Base-by-base conservation (phyloP, 2,113 vertebrate species). In the Spermophilus dauricus region DNA sequence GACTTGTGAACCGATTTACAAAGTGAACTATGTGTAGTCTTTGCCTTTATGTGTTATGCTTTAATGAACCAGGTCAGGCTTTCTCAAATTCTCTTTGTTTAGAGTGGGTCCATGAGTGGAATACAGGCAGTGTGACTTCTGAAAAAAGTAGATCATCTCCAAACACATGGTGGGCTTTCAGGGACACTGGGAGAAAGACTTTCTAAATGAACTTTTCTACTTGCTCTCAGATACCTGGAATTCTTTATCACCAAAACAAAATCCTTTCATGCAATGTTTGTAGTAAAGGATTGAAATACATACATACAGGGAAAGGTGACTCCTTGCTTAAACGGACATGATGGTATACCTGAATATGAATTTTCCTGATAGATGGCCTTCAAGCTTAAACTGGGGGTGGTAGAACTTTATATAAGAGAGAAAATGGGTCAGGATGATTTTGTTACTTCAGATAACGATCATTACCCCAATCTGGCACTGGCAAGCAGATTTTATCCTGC, bases 161-260 rank as follows among this genome's bases (percentile, higher is more conserved):
- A 92, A 94, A 97, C 86, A 97, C 67, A 82, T 90, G 75, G 65
- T 87, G 37, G 77, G 65, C 45, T 97, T 95, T 72, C 9, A 48
- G 56, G 48, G 61, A 22, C 53, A 94, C 87, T 95, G 87, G 75
- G 97, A 70, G 94, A 94, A 97, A 87, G 81, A 72, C n/a, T 84
- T 93, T 65, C 94, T 81, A 73, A 96, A 97, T 96, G 96, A 97
- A 92, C 70, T 89, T 16, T 94, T 86, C 95, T 94, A 97, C 97
- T 97, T 98, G 96, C 70, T 85, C 76, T 77, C 86, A 92, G 87
- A 96, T 95, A 89, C 84, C 72, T 96, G 45, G 77, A 92, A 97
- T 97, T 97, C 81, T 96, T 97, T 77, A 97, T 95, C 80, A 87
- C 90, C 56, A 30, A 93, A 97, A 96, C 95, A 94, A 97, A 97